Evolutionary conservation across 2,888 invertebrate genomes (phyloP).

Genomic region (Pyralis farinalis): DNA sequence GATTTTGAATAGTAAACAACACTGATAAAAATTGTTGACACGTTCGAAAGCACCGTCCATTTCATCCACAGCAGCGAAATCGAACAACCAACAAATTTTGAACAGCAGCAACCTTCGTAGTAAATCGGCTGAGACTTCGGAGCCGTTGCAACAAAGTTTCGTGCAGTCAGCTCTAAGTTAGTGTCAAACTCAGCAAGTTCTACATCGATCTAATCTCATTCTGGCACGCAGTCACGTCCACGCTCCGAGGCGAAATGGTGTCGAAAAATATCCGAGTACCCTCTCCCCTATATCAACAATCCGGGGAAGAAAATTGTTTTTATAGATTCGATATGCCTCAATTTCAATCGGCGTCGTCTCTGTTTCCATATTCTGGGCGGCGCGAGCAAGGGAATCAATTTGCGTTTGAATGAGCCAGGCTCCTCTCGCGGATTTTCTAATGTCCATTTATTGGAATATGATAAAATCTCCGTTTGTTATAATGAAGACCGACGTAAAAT

Average conservation of each 20-base stretch:
- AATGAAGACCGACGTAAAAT: constrained; percentile 2
- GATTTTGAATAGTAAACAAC: no score
- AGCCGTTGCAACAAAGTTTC: constrained; percentile 23
- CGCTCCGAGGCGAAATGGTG: constrained; percentile 52
- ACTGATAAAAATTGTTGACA: no score
- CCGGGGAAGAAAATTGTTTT: constrained; percentile 70
- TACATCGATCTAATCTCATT: constrained; percentile 48
- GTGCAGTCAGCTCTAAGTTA: constrained; percentile 17
- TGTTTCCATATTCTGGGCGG: constrained; percentile 54
- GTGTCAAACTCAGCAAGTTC: constrained; percentile 24
- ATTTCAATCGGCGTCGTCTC: constrained; percentile 65
- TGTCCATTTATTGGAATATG: constrained; percentile 45
- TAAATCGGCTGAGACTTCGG: constrained; percentile 22
- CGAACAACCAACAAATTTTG: not conserved
- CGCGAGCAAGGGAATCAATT: constrained; percentile 53
- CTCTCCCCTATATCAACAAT: constrained; percentile 58
- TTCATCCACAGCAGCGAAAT: not conserved
- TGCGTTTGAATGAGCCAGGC: constrained; percentile 49
- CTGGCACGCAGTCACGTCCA: constrained; percentile 59
- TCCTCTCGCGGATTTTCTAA: constrained; percentile 42
- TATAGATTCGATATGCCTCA: constrained; percentile 74
- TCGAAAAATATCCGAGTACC: constrained; percentile 51
- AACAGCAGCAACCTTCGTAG: constrained; percentile 3
- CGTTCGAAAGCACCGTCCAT: not conserved
- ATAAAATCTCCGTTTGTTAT: constrained; percentile 16